Percentiles rank a stretch among this genome's conserved stretches.
Conservation (phyloP, 1,140 invertebrate genomes). For the Stenopsyche tienmushanensis region DNA sequence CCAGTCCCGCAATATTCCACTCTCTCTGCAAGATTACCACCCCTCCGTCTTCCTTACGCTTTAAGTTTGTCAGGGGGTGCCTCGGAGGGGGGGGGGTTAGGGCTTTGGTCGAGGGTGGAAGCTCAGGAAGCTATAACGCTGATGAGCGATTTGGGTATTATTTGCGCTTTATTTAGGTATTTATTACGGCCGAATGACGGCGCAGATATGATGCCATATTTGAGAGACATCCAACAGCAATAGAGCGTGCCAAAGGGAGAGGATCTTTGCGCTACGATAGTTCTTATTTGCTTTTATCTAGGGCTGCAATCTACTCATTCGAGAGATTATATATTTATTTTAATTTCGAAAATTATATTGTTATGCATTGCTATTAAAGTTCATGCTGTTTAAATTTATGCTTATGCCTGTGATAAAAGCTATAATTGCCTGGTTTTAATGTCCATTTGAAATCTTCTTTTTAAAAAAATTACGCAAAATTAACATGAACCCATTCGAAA, state of each 20-base stretch:
- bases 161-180: conserved; percentile 59
- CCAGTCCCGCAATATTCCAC: conserved; percentile 46
- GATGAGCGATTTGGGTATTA: conserved; percentile 60
- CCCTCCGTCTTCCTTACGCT: conserved; percentile 42
- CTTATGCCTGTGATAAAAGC: too few relatives aligned
- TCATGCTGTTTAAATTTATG: too few relatives aligned
- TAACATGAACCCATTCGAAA: too few relatives aligned
- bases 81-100: conserved; percentile 33
- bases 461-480: too few relatives aligned
- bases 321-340: too few relatives aligned
- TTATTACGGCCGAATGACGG: conserved; percentile 58
- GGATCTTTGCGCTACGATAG: not conserved
- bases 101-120: conserved; percentile 36
- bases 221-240: conserved; percentile 2
- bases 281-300: not conserved
- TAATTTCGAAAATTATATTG: too few relatives aligned
- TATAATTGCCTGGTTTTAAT: too few relatives aligned
- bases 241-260: conserved; percentile 6
- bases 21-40: conserved; percentile 50
- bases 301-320: not conserved
- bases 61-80: conserved; percentile 36
- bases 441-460: too few relatives aligned
- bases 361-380: too few relatives aligned
- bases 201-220: conserved; percentile 53
- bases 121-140: conserved; percentile 43